Percentiles rank a stretch among this genome's conserved stretches.
phyloP scores from a whole-genome alignment of 2,797 vertebrate genomes.

The Coranthus polyacanthus region DNA sequence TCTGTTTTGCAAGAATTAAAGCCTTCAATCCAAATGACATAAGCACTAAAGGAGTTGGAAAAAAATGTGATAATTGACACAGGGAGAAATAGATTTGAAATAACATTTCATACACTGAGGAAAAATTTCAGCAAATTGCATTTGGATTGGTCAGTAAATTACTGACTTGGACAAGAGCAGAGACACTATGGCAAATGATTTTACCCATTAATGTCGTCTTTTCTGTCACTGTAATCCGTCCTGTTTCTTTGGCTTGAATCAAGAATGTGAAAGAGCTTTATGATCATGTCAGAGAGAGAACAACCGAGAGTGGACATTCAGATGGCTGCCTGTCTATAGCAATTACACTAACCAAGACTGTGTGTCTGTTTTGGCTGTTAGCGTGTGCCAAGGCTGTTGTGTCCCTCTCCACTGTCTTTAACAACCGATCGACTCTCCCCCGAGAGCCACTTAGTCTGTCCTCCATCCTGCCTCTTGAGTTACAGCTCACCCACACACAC shows the following conservation, averaged over 20 bases:
- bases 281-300: constrained; percentile 25
- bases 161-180: neutral
- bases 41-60: constrained; percentile 8
- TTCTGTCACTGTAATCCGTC: constrained; percentile 24
- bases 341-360: constrained; percentile 63
- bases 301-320: constrained; percentile 36
- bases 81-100: constrained; percentile 26
- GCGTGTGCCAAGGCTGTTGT: constrained; percentile 58
- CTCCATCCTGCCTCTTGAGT: constrained; percentile 78
- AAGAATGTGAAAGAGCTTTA: constrained; percentile 38
- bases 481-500: constrained; percentile 74
- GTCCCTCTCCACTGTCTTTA: constrained; percentile 79
- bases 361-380: constrained; percentile 70
- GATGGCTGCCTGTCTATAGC: constrained; percentile 66
- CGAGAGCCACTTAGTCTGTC: constrained; percentile 81
- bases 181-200: constrained; percentile 1
- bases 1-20: constrained; percentile 42
- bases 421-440: constrained; percentile 76
- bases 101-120: too few relatives aligned
- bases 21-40: constrained; percentile 4
- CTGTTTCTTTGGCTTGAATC: constrained; percentile 12
- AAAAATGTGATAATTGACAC: too few relatives aligned
- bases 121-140: too few relatives aligned
- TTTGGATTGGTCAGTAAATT: constrained; percentile 3
- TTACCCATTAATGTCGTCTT: constrained; percentile 15